Evolutionary conservation across 2,797 vertebrate genomes (phyloP).

Genomic region (Todus mexicanus): DNA sequence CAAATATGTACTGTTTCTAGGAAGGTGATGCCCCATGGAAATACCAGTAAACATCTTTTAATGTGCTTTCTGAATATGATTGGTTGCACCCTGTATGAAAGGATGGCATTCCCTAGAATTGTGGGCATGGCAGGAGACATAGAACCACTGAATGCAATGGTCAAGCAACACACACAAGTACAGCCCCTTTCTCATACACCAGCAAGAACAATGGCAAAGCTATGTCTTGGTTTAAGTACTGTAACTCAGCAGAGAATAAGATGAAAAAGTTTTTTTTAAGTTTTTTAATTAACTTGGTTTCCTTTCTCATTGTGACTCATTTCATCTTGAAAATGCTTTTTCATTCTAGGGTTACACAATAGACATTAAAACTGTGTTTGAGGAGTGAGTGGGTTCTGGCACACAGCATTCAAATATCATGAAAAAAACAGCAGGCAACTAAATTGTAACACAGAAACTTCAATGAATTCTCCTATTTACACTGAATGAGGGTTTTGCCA

Average conservation of each 20-base stretch:
- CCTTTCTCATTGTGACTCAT: background rate
- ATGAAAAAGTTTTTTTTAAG: background rate
- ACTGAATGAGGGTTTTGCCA: background rate
- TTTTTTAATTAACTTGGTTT: background rate
- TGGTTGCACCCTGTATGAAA: background rate
- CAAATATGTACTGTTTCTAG: background rate
- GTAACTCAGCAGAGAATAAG: background rate
- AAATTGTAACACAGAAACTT: background rate
- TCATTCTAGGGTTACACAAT: background rate
- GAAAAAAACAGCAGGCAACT: background rate
- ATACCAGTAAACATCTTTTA: background rate
- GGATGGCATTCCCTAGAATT: background rate
- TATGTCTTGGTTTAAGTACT: background rate
- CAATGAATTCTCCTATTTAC: background rate
- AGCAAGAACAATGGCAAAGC: background rate
- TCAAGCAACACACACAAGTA: background rate
- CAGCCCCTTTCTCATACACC: rapidly evolving
- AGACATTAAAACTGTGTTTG: background rate
- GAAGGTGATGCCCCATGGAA: background rate
- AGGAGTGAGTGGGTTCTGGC: background rate
- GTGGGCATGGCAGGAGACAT: background rate
- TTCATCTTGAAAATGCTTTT: background rate
- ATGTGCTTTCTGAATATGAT: background rate
- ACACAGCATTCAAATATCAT: background rate
- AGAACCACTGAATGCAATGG: background rate